Evolutionary conservation across 2,888 invertebrate species (phyloP), one percentile per base, ranked within the genome.

Genomic region (Argyresthia albistria): DNA sequence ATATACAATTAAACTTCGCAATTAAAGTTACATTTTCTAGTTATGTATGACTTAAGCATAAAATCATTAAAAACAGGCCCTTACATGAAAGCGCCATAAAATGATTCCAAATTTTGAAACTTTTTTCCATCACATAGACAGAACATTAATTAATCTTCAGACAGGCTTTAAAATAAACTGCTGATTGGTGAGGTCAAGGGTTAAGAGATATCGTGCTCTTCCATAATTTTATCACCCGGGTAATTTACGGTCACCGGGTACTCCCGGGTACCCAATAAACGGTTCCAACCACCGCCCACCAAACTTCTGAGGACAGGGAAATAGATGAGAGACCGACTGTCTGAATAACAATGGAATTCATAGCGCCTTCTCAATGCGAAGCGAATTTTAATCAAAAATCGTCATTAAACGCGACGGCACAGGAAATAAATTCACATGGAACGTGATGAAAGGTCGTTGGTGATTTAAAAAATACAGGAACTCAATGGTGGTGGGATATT

Each of bases 341-440:
- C 60, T 65, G 73, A 75, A 75, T 76, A 72, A 69, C 69, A 66
- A 68, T 70, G 62, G 61, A 66, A 66, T 70, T 71, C 73, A 73
- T 73, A 69, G 63, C 64, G 60, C 63, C 61, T 62, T 57, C 56
- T 53, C 53, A 59, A 57, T 61, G 63, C 62, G 57, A 57, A 59
- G 58, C 55, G 60, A 61, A 63, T 60, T 61, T 65, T 63, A 63
- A 62, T 63, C 60, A 25, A 58, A 61, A 60, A 57, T 50, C 15
- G 15, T 16, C 45, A 45, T 45, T 16, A 45, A 6, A 45, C n/a
- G 39, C 45, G 8, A 14, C 16, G 14, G 10, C 10, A 16, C 12
- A 16, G 14, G 11, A 8, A 45, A 16, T 14, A 16, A 45, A 45
- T 45, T 14, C 12, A 43, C 7, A 45, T 14, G 15, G 45, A 45